Conservation (phyloP, 37 sponge, comb jelly and placozoan species). For the Petrosia ficiformis region DNA sequence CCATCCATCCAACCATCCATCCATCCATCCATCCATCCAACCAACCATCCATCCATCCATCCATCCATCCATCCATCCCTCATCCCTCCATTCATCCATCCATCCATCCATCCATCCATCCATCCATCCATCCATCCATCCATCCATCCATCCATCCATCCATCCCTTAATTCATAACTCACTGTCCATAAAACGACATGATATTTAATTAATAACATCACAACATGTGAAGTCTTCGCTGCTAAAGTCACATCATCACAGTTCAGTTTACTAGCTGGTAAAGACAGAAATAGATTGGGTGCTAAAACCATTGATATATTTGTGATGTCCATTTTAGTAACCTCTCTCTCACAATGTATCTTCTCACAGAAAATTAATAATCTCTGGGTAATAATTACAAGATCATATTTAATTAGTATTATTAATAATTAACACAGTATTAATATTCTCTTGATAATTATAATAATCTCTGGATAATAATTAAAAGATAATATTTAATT, state of each 20-base stretch:
- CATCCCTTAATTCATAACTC: no score
- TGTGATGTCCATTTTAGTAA: constrained; percentile 79
- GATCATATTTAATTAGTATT: not conserved
- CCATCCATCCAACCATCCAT: no score
- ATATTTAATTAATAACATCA: constrained; percentile 73
- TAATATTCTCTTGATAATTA: no score
- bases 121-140: no score
- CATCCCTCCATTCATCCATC: no score
- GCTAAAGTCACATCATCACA: constrained; percentile 76
- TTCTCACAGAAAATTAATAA: constrained; percentile 66
- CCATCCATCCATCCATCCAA: no score
- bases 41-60: no score
- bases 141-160: no score
- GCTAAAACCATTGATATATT: constrained; percentile 89
- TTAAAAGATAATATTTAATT: no score
- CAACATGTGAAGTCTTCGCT: constrained; percentile 58
- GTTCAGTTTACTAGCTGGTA: constrained; percentile 23
- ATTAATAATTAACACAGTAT: constrained; percentile 7
- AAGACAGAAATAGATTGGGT: constrained; percentile 74
- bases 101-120: no score
- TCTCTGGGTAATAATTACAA: constrained; percentile 19
- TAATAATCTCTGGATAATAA: no score
- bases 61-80: no score
- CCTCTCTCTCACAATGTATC: constrained; percentile 39
- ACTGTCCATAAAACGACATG: constrained; percentile 79